Percentiles rank a stretch among this genome's conserved stretches.
Conservation (phyloP, 2,113 vertebrate genomes). For the Lasiurus borealis region DNA sequence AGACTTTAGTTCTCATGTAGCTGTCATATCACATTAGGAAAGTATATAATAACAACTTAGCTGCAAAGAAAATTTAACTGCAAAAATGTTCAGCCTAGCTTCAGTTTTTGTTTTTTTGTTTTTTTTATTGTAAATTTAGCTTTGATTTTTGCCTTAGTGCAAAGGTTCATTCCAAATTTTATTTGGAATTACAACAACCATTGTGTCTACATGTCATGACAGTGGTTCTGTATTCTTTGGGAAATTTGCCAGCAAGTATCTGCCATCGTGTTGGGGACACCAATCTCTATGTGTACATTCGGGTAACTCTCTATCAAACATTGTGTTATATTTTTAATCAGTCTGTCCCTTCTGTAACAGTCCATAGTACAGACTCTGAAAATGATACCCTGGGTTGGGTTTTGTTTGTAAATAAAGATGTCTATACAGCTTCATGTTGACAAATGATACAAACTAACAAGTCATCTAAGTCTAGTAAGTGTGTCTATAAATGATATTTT, state of each 20-base stretch:
- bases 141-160: neutral
- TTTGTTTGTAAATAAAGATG: neutral
- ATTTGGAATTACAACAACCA: neutral
- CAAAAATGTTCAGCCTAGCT: neutral
- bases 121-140: neutral
- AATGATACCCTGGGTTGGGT: neutral
- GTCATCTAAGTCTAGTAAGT: neutral
- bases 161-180: neutral
- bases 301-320: neutral
- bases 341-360: neutral
- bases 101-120: too few species aligned
- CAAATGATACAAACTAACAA: neutral
- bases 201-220: neutral
- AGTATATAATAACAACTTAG: neutral
- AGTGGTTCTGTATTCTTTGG: neutral
- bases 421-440: neutral
- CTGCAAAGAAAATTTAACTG: neutral
- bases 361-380: neutral
- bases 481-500: neutral
- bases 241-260: neutral
- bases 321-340: neutral
- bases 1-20: neutral
- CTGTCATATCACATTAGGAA: neutral
- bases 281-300: neutral
- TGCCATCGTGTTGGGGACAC: neutral